Percentiles rank a stretch among this genome's conserved stretches.
Conservation (phyloP, 2,888 invertebrate genomes). For the Himalopsyche anomala region DNA sequence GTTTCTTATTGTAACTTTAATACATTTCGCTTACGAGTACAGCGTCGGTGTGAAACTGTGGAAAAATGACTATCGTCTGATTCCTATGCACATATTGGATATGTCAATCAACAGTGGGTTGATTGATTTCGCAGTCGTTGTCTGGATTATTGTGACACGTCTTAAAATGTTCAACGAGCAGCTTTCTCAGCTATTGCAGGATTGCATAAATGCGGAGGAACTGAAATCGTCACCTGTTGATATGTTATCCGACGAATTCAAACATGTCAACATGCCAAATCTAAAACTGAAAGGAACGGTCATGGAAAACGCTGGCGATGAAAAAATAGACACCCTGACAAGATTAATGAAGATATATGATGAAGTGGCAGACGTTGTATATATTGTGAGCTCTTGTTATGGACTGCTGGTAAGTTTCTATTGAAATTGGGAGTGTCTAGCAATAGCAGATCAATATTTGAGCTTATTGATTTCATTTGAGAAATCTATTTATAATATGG, state of each 20-base stretch:
- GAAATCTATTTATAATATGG: background rate
- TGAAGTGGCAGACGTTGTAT: slow-evolving; percentile 59
- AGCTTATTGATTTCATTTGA: too few species aligned
- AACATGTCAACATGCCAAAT: slow-evolving; percentile 11
- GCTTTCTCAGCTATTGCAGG: slow-evolving; percentile 36
- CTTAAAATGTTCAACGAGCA: slow-evolving; percentile 57
- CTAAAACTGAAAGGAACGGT: slow-evolving; percentile 8
- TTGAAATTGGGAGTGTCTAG: background rate
- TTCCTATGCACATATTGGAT: slow-evolving; percentile 49
- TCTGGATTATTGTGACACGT: slow-evolving; percentile 60
- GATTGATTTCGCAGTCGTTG: slow-evolving; percentile 56
- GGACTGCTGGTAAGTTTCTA: slow-evolving; percentile 57
- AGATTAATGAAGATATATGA: slow-evolving; percentile 60
- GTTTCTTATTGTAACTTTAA: background rate
- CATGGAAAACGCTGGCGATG: background rate
- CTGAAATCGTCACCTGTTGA: background rate
- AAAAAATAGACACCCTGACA: slow-evolving; percentile 49
- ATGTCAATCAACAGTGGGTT: slow-evolving; percentile 47
- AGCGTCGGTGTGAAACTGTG: slow-evolving; percentile 45
- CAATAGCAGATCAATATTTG: too few species aligned
- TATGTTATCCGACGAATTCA: slow-evolving; percentile 3
- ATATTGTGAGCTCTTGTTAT: slow-evolving; percentile 60
- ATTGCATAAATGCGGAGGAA: background rate
- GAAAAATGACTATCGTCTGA: background rate
- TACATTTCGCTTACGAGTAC: slow-evolving; percentile 49